These are phyloP conservation scores for Resseliella maxima DNA, from an alignment of 2,888 invertebrate species.

Conservation along the genomic window DNA sequence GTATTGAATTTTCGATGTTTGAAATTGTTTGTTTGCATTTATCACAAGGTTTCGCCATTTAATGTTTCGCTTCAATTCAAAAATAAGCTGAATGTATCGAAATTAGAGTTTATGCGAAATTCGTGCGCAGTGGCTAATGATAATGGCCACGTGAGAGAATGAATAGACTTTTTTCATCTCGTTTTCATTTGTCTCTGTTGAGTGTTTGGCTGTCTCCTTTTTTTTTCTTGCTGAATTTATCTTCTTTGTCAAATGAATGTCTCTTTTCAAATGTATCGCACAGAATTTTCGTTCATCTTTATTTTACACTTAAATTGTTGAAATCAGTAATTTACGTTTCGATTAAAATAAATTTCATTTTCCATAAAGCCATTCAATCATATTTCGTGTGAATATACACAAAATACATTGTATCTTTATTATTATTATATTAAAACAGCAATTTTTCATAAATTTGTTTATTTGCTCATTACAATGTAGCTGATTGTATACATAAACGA, in stretches of 20 bases:
- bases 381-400: too few species aligned
- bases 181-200: neutral
- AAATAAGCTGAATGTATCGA: neutral
- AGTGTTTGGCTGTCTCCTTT: neutral
- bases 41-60: constrained; percentile 19
- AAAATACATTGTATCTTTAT: too few species aligned
- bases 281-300: too few species aligned
- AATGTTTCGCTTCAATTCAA: neutral
- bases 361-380: too few species aligned
- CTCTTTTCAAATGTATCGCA: too few species aligned
- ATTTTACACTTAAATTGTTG: too few species aligned
- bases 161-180: neutral
- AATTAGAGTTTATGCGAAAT: neutral
- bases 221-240: neutral
- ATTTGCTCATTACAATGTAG: neutral
- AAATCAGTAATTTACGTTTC: too few species aligned
- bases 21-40: neutral
- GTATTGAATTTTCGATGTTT: too few species aligned
- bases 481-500: constrained; percentile 1
- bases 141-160: neutral
- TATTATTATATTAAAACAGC: neutral
- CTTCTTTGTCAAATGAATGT: too few species aligned
- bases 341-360: too few species aligned
- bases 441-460: constrained; percentile 26
- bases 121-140: too few species aligned